Conservation (phyloP, 2,113 vertebrate genomes). For the Alaudala cheleensis region DNA sequence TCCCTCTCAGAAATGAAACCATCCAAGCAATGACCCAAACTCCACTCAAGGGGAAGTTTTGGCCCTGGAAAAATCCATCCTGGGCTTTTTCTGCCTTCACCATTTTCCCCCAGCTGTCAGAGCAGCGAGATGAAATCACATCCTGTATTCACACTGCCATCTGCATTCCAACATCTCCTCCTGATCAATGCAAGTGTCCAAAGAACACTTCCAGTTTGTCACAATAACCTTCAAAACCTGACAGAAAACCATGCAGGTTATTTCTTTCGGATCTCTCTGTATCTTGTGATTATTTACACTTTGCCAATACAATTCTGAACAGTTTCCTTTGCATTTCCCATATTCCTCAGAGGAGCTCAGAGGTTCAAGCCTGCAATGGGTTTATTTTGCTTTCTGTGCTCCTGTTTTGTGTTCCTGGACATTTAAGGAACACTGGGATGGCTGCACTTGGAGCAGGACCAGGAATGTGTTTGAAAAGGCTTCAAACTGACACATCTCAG, state of each 20-base stretch:
- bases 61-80: not conserved
- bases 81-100: not conserved
- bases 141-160: not conserved
- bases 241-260: slow-evolving; percentile 36
- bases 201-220: slow-evolving; percentile 25
- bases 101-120: slow-evolving; percentile 25
- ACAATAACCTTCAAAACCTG: slow-evolving; percentile 50
- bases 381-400: not conserved
- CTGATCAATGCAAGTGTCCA: slow-evolving; percentile 26
- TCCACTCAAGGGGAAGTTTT: not conserved
- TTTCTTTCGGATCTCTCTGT: not conserved
- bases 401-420: not conserved
- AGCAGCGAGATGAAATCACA: not conserved
- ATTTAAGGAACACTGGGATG: not conserved
- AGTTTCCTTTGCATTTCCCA: not conserved
- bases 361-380: not conserved
- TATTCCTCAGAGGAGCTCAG: not conserved
- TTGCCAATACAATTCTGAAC: not conserved
- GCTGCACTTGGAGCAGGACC: not conserved
- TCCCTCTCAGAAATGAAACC: not conserved
- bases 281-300: not conserved
- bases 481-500: not conserved
- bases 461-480: not conserved
- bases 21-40: not conserved
- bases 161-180: slow-evolving; percentile 37